Conservation (phyloP, 30 jellyfish, hydroid and myxozoan genomes). For the Sanderia malayensis region DNA sequence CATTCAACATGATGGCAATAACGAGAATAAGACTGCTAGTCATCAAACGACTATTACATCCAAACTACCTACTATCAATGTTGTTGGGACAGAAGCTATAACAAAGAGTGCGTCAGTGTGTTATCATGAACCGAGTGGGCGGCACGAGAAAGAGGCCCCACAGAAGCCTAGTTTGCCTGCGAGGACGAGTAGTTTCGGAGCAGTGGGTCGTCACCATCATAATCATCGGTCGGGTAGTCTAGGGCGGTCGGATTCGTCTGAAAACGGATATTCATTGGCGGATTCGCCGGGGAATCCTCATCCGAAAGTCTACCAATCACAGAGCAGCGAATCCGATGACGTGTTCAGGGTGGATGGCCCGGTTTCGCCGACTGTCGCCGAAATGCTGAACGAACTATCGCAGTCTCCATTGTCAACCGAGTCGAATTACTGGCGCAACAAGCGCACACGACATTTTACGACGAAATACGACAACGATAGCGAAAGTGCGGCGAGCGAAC, state of each 20-base stretch:
- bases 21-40: not conserved
- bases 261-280: constrained; percentile 7
- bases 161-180: constrained; percentile 67
- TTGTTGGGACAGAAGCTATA: constrained; percentile 14
- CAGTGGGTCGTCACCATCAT: constrained; percentile 70
- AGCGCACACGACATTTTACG: constrained; percentile 41
- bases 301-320: constrained; percentile 18
- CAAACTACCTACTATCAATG: constrained; percentile 31
- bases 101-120: not conserved
- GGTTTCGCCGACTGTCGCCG: constrained; percentile 60
- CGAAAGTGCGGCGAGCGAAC: constrained; percentile 25
- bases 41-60: not conserved
- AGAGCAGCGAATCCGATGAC: constrained; percentile 66
- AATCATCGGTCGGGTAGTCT: constrained; percentile 31
- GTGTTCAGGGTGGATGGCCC: constrained; percentile 63
- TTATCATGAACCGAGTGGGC: not conserved
- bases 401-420: constrained; percentile 67
- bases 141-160: constrained; percentile 7
- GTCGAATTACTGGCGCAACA: constrained; percentile 35
- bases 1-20: not conserved
- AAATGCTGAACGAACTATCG: constrained; percentile 64
- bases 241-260: constrained; percentile 51
- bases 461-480: constrained; percentile 54
- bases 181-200: constrained; percentile 69
- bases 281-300: constrained; percentile 10